A percentile compares a stretch with the other conserved stretches of the same genome.
These are phyloP conservation scores for Euproctis similis DNA, from an alignment of 2,888 invertebrate genomes.

Conservation along the genomic window DNA sequence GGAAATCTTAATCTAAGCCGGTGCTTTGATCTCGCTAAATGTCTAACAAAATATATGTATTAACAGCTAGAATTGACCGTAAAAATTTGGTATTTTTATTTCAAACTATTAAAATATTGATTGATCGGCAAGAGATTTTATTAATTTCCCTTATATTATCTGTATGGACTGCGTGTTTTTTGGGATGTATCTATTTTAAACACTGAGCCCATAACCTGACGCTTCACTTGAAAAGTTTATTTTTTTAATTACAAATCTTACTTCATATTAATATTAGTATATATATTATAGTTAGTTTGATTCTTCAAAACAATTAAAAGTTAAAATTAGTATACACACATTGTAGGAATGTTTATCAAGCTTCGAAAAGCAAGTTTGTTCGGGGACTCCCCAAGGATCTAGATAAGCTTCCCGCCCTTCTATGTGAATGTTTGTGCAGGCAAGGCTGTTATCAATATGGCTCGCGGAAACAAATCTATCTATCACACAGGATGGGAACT, in stretches of 20 bases:
- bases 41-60: conserved; percentile 20
- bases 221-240: too few species aligned
- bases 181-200: too few species aligned
- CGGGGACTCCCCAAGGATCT: conserved; percentile 43
- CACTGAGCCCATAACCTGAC: too few species aligned
- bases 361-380: conserved; percentile 13
- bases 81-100: conserved; percentile 24
- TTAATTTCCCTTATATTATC: too few species aligned
- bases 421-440: conserved; percentile 58
- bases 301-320: too few species aligned
- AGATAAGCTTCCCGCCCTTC: conserved; percentile 52
- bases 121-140: neutral
- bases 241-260: too few species aligned
- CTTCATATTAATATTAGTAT: too few species aligned
- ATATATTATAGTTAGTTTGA: too few species aligned
- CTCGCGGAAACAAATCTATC: conserved; percentile 68
- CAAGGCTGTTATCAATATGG: conserved; percentile 49
- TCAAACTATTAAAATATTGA: too few species aligned
- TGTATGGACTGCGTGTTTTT: too few species aligned
- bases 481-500: conserved; percentile 64
- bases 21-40: conserved; percentile 38
- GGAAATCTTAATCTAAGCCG: conserved; percentile 60
- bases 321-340: neutral
- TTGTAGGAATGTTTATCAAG: conserved; percentile 13
- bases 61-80: conserved; percentile 16